A percentile compares a stretch with the other conserved stretches of the same genome.
phyloP scores from a whole-genome alignment of 2,113 vertebrate species.

The Emydocephalus ijimae region DNA sequence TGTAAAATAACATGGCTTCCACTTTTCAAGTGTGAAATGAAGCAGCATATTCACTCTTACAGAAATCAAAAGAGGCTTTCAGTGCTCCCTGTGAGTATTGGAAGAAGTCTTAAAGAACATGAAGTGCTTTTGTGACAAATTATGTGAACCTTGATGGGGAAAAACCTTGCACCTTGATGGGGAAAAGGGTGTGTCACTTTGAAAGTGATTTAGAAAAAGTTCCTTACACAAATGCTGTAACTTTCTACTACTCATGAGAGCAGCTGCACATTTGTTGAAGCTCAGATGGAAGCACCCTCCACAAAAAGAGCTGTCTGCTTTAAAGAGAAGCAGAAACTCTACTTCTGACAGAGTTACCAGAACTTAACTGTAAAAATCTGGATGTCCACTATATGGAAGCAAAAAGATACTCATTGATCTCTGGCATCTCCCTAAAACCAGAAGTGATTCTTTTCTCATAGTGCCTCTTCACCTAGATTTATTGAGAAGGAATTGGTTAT shows the following conservation, averaged over 20 bases:
- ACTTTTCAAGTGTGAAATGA: background rate
- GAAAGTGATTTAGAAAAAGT: background rate
- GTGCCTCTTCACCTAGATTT: background rate
- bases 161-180: background rate
- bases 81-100: background rate
- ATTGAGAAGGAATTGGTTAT: background rate
- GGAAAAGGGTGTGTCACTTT: background rate
- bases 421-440: background rate
- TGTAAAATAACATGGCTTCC: background rate
- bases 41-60: background rate
- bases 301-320: background rate
- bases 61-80: background rate
- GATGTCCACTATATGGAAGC: background rate
- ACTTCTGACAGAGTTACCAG: background rate
- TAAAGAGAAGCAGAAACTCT: background rate
- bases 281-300: background rate
- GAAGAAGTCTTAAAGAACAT: background rate
- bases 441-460: background rate
- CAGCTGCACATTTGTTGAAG: background rate
- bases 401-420: background rate
- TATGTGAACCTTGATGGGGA: background rate
- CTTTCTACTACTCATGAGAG: background rate
- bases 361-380: background rate
- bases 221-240: background rate
- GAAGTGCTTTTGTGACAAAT: background rate